Base-by-base conservation (phyloP, 1,140 invertebrate species). In the Drosophila paulistorum region DNA sequence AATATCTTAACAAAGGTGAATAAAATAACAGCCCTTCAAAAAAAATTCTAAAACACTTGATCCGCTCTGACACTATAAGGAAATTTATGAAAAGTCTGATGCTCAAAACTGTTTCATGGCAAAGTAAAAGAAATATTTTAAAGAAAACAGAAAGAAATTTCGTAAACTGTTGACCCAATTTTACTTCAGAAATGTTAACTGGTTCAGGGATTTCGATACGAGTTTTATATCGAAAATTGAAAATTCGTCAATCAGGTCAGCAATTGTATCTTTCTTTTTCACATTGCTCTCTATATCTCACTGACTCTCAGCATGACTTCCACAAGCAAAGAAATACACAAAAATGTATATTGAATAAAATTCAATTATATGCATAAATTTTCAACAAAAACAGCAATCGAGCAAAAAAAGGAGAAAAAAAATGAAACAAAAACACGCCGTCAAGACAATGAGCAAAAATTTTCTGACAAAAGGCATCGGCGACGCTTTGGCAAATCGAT, bases 401-500 rank as follows among this genome's bases (percentile, higher is more conserved):
- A 30, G 6, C 17, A 13, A 48, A 60, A 66, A 76, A 58, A 48
- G 37, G 23, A 26, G 48, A 74, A 48, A 41, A 58, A 75, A 57
- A 10, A 42, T 30, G 30, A 30, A 17, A 20, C 45, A 39, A 39
- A 48, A 58, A 75, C 39, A 45, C 57, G 14, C 45, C 45, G 14
- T 9, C 45, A 62, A 48, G 69, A 39, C 23, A 51, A 48, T 42
- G n/a, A n/a, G 41, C 13, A 11, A 59, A 23, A 57, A 51, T 51
- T 51, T 30, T 51, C 37, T 37, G 62, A 75, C 63, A 62, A 62
- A 48, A 63, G 42, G 61, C 42, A 14, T n/a, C 23, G 65, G 60
- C 73, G 74, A 57, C 58, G 70, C 58, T 65, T 69, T 82, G 74
- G 57, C 84, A 87, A 84, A 87, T 87, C 84, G 84, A 87, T 87